Evolutionary conservation across 2,797 vertebrate genomes (phyloP).

Genomic region (Sebastes trivittatus): DNA sequence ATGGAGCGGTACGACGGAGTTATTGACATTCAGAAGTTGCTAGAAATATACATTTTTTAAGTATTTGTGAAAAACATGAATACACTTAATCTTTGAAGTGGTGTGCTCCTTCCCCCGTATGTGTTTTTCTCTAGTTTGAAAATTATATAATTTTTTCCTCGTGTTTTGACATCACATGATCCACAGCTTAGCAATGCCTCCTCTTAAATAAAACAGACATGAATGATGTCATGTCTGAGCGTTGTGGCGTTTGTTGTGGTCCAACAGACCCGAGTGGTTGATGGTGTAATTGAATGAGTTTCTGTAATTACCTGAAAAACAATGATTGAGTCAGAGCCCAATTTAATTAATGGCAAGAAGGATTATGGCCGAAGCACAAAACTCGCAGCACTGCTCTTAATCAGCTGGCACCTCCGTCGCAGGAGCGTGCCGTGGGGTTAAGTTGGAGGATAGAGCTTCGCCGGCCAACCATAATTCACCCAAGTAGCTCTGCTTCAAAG

Average conservation of each 20-base stretch:
- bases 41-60: conserved; percentile 27
- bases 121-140: not conserved
- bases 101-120: not conserved
- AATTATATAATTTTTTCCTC: not conserved
- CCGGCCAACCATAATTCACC: conserved; percentile 41
- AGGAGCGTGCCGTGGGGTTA: conserved; percentile 10
- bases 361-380: conserved; percentile 29
- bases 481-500: conserved; percentile 54
- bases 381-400: conserved; percentile 25
- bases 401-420: conserved; percentile 36
- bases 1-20: not conserved
- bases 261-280: conserved; percentile 60
- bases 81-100: not conserved
- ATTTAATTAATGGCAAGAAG: conserved; percentile 67
- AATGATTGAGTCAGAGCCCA: conserved; percentile 64
- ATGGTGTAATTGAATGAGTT: conserved; percentile 70
- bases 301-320: conserved; percentile 58
- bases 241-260: conserved; percentile 41
- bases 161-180: not conserved
- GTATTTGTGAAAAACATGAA: not conserved
- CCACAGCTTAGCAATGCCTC: not conserved
- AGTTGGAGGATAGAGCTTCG: conserved; percentile 38
- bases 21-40: conserved; percentile 1
- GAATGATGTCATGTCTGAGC: conserved; percentile 32
- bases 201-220: not conserved